Evolutionary conservation across 2,888 invertebrate genomes (phyloP), one percentile per base, ranked within the genome.

Genomic region (Arge pagana): DNA sequence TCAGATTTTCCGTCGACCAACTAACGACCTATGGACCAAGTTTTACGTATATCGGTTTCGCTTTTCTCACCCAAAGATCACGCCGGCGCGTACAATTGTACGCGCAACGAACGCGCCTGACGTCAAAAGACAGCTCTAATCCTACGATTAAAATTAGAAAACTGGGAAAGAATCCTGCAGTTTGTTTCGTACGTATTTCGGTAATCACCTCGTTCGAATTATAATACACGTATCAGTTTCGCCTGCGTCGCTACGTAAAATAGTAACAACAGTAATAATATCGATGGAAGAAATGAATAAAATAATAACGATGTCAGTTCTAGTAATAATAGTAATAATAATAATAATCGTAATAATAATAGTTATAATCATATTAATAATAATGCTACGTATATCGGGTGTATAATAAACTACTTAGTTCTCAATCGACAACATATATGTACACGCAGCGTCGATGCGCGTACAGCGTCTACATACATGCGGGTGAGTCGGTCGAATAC

Each of bases 41-140:
- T 65, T 63, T 75, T 75, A 76, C 75, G 75, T 76, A 76, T 73
- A 71, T 75, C 71, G 66, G 68, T 71, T 66, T 57, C 54, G 41
- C 51, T 49, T 52, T 57, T 39, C 15, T 56, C 53, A 54, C 52
- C 45, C 45, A 59, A 54, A 53, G n/a, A n/a, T n/a, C n/a, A n/a
- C n/a, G n/a, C n/a, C n/a, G n/a, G n/a, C n/a, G n/a, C n/a, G n/a
- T n/a, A n/a, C n/a, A n/a, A n/a, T n/a, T n/a, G n/a, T n/a, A n/a
- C n/a, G n/a, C n/a, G n/a, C n/a, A n/a, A n/a, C 30, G 45, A 49
- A 40, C 18, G 48, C 11, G 23, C 13, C 26, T 45, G 33, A 18
- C 28, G 39, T 31, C 33, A 26, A 26, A 52, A 40, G 33, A 48
- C 50, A 40, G 26, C 41, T 23, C 28, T 11, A 13, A 50, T 28